These are phyloP conservation scores for Mirounga angustirostris DNA, from an alignment of 2,113 vertebrate species.

Conservation along the genomic window DNA sequence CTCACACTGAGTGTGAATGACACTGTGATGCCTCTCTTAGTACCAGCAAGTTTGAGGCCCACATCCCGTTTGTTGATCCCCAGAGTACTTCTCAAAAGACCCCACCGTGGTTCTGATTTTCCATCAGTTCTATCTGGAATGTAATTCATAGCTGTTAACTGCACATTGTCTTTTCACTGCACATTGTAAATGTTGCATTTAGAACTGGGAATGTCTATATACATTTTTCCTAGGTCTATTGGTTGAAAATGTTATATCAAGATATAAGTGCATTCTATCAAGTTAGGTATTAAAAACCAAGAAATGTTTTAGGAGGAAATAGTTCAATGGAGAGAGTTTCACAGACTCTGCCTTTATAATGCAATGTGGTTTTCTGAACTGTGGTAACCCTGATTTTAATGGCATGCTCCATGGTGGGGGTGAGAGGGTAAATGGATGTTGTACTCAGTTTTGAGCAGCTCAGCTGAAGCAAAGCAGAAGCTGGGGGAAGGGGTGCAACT, in stretches of 20 bases:
- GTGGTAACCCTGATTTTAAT: background rate
- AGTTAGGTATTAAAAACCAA: constrained; percentile 8
- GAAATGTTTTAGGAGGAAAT: background rate
- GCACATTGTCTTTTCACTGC: background rate
- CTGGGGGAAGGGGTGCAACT: background rate
- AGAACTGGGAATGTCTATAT: background rate
- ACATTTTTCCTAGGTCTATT: background rate
- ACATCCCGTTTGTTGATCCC: background rate
- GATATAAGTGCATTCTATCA: background rate
- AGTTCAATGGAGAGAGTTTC: background rate
- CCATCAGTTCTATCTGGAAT: background rate
- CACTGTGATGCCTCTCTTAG: background rate
- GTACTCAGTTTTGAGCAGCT: background rate
- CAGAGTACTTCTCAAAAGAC: background rate
- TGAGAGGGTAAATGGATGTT: background rate
- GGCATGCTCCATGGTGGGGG: background rate
- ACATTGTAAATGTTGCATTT: background rate
- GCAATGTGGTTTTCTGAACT: background rate
- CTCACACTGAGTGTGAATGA: background rate
- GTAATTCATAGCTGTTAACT: background rate
- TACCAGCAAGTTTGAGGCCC: background rate
- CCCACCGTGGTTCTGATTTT: background rate
- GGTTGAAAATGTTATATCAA: background rate
- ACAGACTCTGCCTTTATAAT: background rate
- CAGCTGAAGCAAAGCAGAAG: background rate